Evolutionary conservation across 2,797 vertebrate genomes (phyloP).

Genomic region (Pristis pectinata): DNA sequence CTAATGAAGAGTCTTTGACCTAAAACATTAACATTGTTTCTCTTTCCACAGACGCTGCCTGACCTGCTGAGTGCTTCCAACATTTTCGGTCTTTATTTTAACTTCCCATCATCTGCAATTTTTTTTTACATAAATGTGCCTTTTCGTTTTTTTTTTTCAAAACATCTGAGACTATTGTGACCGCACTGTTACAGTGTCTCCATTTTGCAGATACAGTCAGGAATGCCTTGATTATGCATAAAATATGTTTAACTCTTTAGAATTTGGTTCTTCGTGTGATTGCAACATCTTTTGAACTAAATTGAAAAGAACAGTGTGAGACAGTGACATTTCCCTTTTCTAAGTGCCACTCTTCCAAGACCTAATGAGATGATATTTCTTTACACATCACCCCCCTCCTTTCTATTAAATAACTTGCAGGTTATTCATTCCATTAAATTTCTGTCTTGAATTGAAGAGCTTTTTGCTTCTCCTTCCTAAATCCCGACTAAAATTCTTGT

Average conservation of each 20-base stretch:
- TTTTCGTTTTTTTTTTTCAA: background rate
- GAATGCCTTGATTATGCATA: background rate
- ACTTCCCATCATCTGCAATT: too few species aligned
- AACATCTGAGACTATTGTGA: background rate
- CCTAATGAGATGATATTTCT: background rate
- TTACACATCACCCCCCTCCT: background rate
- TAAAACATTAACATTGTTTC: too few species aligned
- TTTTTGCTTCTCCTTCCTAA: background rate
- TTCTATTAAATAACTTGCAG: background rate
- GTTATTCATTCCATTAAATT: background rate
- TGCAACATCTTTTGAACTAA: background rate
- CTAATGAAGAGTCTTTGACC: too few species aligned
- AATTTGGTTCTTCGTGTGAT: background rate
- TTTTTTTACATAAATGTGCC: too few species aligned
- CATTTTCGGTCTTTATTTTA: too few species aligned
- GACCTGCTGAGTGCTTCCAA: too few species aligned
- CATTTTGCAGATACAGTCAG: background rate
- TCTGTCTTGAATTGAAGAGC: background rate
- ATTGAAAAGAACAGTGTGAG: background rate
- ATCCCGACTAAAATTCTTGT: background rate
- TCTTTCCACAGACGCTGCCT: too few species aligned
- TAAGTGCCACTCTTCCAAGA: background rate
- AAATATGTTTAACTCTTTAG: background rate
- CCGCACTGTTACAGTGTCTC: background rate
- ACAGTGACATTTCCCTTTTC: background rate